Conservation (phyloP, 2,113 vertebrate species). For the Glaucidium brasilianum region DNA sequence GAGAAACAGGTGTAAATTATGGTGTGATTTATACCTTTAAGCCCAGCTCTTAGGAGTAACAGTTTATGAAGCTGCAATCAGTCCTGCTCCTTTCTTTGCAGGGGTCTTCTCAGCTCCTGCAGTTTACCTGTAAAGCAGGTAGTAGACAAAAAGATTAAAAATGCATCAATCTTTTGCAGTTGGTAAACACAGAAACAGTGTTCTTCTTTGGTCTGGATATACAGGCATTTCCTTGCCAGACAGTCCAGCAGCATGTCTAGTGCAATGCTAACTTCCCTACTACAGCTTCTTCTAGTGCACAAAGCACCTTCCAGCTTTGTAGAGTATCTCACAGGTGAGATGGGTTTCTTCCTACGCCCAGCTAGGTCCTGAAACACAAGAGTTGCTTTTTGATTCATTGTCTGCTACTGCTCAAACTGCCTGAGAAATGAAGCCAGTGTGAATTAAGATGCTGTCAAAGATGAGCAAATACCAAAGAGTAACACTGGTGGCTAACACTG, state of each 20-base stretch:
- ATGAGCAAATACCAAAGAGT: background rate
- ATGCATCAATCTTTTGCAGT: background rate
- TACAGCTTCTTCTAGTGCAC: background rate
- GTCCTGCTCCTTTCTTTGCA: background rate
- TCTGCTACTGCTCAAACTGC: background rate
- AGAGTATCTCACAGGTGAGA: background rate
- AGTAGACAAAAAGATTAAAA: background rate
- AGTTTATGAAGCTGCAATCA: background rate
- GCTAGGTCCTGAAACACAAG: background rate
- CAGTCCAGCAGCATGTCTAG: background rate
- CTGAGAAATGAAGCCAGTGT: background rate
- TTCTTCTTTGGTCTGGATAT: background rate
- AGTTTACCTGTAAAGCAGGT: background rate
- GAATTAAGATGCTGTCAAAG: background rate
- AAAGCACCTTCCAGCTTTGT: background rate
- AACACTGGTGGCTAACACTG: background rate
- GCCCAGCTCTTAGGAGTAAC: background rate
- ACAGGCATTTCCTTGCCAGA: background rate
- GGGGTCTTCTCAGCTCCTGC: background rate
- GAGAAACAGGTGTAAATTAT: background rate
- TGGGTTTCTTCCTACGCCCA: background rate
- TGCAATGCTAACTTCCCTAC: background rate
- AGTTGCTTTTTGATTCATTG: background rate
- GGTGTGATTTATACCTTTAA: background rate
- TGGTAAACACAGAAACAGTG: background rate